phyloP scores from a whole-genome alignment of 2,113 vertebrate species.

The Oreocharis arfaki region DNA sequence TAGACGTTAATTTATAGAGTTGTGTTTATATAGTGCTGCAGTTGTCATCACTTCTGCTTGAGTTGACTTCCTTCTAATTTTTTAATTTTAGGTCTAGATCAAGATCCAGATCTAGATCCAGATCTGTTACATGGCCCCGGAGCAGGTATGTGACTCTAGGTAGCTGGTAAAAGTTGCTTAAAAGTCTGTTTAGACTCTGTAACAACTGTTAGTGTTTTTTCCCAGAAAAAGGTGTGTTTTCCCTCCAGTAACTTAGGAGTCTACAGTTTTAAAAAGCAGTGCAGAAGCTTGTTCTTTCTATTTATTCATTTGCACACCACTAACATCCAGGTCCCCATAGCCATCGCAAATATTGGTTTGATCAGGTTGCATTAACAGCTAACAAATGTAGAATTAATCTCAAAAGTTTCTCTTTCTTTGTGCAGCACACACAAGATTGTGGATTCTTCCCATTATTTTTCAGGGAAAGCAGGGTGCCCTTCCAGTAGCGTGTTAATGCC shows the following conservation, averaged over 20 bases:
- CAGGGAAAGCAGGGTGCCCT: not conserved
- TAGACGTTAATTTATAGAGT: not conserved
- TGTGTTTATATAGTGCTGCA: not conserved
- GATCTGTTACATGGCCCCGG: slow-evolving; percentile 78
- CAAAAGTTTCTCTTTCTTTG: not conserved
- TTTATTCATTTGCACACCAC: not conserved
- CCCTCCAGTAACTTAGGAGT: not conserved
- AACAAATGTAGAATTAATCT: not conserved
- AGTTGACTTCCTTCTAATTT: not conserved
- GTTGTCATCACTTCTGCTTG: not conserved
- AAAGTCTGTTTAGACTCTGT: not conserved
- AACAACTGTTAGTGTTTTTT: not conserved
- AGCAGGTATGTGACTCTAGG: slow-evolving; percentile 70
- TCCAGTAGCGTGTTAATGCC: not conserved
- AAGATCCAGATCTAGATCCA: slow-evolving; percentile 81
- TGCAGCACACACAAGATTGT: not conserved
- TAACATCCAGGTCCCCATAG: fast-evolving
- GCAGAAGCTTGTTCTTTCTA: not conserved
- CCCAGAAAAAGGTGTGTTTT: not conserved
- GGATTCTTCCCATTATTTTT: not conserved
- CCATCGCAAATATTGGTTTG: not conserved
- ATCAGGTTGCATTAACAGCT: not conserved
- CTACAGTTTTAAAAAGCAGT: not conserved
- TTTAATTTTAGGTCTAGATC: slow-evolving; percentile 71
- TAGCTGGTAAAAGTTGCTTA: not conserved